phyloP scores from a whole-genome alignment of 1,140 invertebrate species.

The Steinernema khuongi region DNA sequence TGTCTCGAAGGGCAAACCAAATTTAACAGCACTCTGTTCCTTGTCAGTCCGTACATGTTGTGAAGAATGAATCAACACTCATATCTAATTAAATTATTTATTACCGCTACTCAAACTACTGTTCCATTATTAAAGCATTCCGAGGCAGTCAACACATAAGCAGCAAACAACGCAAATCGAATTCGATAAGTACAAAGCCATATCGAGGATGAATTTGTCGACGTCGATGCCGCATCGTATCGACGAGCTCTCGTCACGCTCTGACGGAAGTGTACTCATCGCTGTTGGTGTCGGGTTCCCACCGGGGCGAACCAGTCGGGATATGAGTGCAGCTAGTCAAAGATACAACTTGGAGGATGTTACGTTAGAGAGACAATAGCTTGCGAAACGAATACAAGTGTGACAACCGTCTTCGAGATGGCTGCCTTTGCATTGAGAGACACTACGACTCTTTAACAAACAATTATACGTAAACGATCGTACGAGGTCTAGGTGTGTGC shows the following conservation, averaged over 20 bases:
- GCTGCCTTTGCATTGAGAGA: not conserved
- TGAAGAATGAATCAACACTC: not conserved
- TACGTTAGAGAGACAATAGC: not conserved
- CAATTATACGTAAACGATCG: constrained; percentile 10
- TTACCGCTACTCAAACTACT: not conserved
- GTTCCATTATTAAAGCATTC: not conserved
- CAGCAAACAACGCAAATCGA: not conserved
- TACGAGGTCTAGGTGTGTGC: not conserved
- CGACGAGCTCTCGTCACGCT: not conserved
- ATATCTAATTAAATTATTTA: constrained; percentile 3
- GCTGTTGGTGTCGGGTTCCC: not conserved
- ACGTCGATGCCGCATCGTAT: not conserved
- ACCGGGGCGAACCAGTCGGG: no score
- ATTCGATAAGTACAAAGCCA: not conserved
- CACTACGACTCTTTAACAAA: constrained; percentile 11
- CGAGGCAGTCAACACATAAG: not conserved
- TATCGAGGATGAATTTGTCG: not conserved
- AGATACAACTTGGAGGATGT: not conserved
- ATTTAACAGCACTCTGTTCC: not conserved
- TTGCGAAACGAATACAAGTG: not conserved
- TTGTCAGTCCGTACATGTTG: not conserved
- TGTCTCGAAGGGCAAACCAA: not conserved
- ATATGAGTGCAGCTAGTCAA: not conserved
- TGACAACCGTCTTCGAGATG: not conserved
- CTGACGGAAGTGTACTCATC: not conserved